These are phyloP conservation scores for Magallana gigas DNA, from an alignment of 1,140 invertebrate genomes.

Conservation along the genomic window DNA sequence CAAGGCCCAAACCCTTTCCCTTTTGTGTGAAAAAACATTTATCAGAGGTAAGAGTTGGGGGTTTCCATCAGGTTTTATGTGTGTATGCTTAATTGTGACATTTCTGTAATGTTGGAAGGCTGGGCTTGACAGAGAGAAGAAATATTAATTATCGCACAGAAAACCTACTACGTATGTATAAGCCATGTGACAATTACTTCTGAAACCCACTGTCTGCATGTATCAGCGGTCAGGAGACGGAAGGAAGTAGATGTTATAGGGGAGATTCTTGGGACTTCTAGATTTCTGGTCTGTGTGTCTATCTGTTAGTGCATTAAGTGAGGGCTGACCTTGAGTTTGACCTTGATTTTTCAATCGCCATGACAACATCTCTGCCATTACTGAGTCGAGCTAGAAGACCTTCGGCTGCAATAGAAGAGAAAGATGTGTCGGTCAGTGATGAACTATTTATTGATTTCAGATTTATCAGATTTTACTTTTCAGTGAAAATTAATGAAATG, in stretches of 20 bases:
- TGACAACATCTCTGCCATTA: constrained; percentile 56
- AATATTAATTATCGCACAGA: constrained; percentile 19
- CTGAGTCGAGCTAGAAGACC: constrained; percentile 68
- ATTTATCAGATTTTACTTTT: no score
- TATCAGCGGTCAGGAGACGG: background rate
- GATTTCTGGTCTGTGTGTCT: background rate
- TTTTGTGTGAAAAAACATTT: constrained; percentile 12
- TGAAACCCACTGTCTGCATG: background rate
- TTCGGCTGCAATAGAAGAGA: constrained; percentile 67
- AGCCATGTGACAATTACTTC: background rate
- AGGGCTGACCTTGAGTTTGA: background rate
- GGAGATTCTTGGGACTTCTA: background rate
- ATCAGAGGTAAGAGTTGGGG: background rate
- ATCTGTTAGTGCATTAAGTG: background rate
- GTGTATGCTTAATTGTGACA: background rate
- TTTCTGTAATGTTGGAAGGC: background rate
- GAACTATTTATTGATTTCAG: no score
- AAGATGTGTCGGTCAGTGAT: constrained; percentile 62
- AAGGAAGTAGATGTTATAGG: background rate
- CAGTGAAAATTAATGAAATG: no score
- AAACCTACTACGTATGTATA: background rate
- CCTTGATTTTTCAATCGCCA: background rate
- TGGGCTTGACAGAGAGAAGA: background rate
- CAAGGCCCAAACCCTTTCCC: background rate
- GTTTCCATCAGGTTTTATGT: background rate